Conservation (phyloP, 2,113 vertebrate genomes). For the Calonectris borealis region DNA sequence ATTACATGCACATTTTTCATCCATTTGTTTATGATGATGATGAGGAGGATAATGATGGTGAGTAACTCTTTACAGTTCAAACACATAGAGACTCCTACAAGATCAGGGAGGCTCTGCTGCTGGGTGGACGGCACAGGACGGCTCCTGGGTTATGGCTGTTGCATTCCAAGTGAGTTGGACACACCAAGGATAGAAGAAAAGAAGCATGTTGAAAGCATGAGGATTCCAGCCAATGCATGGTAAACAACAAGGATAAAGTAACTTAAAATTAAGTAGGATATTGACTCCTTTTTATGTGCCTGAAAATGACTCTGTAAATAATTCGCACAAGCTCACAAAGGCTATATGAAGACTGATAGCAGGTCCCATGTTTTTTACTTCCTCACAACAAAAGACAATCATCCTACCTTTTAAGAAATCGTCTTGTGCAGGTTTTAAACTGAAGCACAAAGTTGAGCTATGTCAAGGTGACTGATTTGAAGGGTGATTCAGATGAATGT, state of each 20-base stretch:
- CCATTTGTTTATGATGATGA: neutral
- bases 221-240: neutral
- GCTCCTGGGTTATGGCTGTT: neutral
- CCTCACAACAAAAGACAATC: neutral
- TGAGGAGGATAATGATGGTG: rapidly evolving
- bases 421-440: neutral
- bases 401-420: neutral
- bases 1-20: neutral
- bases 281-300: neutral
- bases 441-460: neutral
- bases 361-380: neutral
- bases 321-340: neutral
- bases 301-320: neutral
- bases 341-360: neutral
- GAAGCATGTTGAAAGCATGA: neutral
- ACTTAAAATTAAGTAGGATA: neutral
- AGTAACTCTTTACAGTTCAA: neutral
- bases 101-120: neutral
- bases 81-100: neutral
- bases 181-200: neutral
- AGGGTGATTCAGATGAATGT: neutral
- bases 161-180: rapidly evolving
- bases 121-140: neutral
- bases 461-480: neutral
- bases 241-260: neutral